A percentile compares a stretch with the other conserved stretches of the same genome.
phyloP scores from a whole-genome alignment of 2,888 invertebrate species.

The Achlya flavicornis region DNA sequence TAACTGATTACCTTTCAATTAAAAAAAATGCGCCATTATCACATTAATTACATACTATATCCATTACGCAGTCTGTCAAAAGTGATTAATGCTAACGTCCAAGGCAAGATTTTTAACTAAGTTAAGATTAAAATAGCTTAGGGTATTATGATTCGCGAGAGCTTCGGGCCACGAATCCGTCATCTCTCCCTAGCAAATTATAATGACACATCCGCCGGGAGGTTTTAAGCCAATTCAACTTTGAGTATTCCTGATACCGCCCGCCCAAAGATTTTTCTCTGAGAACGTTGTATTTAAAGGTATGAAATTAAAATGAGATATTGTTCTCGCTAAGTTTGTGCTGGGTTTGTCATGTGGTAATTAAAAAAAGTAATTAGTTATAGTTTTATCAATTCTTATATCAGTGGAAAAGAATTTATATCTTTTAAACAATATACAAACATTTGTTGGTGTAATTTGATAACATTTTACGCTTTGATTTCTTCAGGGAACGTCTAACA shows the following conservation, averaged over 20 bases:
- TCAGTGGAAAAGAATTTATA: background rate
- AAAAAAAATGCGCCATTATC: conserved; percentile 21
- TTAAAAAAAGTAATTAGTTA: conserved; percentile 25
- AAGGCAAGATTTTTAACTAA: conserved; percentile 83
- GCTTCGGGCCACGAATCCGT: conserved; percentile 77
- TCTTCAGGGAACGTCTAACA: background rate
- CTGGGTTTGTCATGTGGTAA: conserved; percentile 19
- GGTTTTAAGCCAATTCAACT: conserved; percentile 80
- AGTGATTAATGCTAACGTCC: conserved; percentile 81
- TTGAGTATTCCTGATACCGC: conserved; percentile 64
- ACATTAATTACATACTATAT: conserved; percentile 70
- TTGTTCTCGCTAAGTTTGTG: conserved; percentile 12
- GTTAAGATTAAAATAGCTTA: conserved; percentile 84
- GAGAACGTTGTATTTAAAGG: conserved; percentile 28
- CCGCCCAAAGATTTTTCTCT: conserved; percentile 50
- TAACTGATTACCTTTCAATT: background rate
- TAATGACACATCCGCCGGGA: conserved; percentile 81
- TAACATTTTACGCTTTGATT: background rate
- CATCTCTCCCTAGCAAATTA: conserved; percentile 81
- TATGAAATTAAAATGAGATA: conserved; percentile 25
- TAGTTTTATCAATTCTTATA: conserved; percentile 3
- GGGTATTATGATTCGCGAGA: conserved; percentile 74
- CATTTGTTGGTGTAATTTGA: background rate
- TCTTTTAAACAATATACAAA: conserved; percentile 9
- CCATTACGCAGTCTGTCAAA: conserved; percentile 79